Evolutionary conservation across 2,797 vertebrate genomes (phyloP).

Genomic region (Enteromius afrohamiltoni): DNA sequence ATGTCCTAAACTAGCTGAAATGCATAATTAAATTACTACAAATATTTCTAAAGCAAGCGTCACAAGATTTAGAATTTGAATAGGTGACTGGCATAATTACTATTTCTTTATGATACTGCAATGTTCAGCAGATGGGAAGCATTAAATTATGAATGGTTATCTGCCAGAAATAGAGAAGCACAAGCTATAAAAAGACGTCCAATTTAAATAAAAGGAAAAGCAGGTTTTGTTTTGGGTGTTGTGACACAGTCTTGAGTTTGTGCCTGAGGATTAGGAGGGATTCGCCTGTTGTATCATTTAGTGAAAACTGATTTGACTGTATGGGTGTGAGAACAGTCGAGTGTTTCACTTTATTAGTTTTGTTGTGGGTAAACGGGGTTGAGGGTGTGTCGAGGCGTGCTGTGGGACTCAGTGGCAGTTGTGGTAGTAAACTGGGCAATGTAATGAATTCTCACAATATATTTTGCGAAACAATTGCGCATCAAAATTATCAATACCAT

Average conservation of each 20-base stretch:
- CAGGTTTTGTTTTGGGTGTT: slow-evolving; percentile 1
- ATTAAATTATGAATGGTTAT: slow-evolving; percentile 10
- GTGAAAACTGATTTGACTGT: slow-evolving; percentile 19
- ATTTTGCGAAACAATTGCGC: not conserved
- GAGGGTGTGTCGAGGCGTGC: slow-evolving; percentile 23
- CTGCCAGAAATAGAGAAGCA: not conserved
- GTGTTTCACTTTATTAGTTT: slow-evolving; percentile 14
- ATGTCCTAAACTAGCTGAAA: too few relatives aligned
- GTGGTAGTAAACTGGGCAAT: not conserved
- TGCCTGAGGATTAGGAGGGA: slow-evolving; percentile 42
- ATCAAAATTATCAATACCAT: not conserved
- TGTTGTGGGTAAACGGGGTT: slow-evolving; percentile 11
- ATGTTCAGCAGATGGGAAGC: not conserved
- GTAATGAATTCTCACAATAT: not conserved
- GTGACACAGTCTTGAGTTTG: slow-evolving; percentile 2
- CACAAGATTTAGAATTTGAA: not conserved
- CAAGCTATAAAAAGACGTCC: not conserved
- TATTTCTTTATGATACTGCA: not conserved
- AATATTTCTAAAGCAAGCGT: too few relatives aligned
- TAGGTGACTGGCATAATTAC: not conserved
- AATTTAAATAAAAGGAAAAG: not conserved
- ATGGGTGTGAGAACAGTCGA: slow-evolving; percentile 17
- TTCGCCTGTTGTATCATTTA: slow-evolving; percentile 9
- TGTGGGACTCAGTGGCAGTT: not conserved
- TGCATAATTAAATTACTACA: too few relatives aligned